Evolutionary conservation across 2,888 invertebrate species (phyloP).

Genomic region (Stramonita haemastoma): DNA sequence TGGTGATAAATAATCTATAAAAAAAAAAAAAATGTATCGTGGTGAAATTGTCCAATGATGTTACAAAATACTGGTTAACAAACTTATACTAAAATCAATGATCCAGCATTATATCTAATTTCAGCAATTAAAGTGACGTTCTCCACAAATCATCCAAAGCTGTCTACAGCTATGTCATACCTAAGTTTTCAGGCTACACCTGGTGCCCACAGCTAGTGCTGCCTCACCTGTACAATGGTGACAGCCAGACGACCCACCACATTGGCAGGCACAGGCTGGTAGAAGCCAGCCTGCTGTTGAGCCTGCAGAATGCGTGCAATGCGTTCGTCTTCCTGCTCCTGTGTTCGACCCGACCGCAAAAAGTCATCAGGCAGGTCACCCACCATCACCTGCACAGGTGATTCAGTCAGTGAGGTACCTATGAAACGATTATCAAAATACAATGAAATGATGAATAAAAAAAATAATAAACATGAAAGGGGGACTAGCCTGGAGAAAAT

Average conservation of each 20-base stretch:
- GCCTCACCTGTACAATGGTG: slow-evolving; percentile 86
- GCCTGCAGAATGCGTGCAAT: slow-evolving; percentile 80
- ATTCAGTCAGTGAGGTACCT: neutral
- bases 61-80: too few species aligned
- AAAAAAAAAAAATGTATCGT: neutral
- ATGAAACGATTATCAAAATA: neutral
- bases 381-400: slow-evolving; percentile 82
- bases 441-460: too few species aligned
- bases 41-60: too few species aligned
- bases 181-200: too few species aligned
- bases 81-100: too few species aligned
- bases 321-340: slow-evolving; percentile 85
- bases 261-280: slow-evolving; percentile 76
- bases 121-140: too few species aligned
- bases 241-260: slow-evolving; percentile 87
- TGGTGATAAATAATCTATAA: neutral
- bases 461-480: too few species aligned
- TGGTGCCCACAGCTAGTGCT: too few species aligned
- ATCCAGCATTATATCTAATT: too few species aligned
- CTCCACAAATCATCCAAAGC: too few species aligned
- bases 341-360: slow-evolving; percentile 82
- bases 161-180: too few species aligned
- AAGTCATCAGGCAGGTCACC: slow-evolving; percentile 90
- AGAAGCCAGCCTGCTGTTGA: slow-evolving; percentile 73
- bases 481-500: too few species aligned